Evolutionary conservation across 1,140 invertebrate genomes (phyloP).

Genomic region (Trialeurodes vaporariorum): DNA sequence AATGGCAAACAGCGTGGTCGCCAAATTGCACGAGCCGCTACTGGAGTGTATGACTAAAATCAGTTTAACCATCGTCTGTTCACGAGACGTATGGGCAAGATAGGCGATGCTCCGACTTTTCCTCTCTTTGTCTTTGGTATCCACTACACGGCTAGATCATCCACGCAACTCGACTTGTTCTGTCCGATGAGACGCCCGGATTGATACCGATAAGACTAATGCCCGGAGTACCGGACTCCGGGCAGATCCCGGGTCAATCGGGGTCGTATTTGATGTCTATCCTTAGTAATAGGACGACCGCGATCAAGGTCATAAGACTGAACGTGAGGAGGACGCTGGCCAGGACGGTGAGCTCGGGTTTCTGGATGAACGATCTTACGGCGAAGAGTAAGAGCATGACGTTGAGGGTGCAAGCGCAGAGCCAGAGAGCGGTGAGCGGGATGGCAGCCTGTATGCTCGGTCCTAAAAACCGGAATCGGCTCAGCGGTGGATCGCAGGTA

Average conservation of each 20-base stretch:
- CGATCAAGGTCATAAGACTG: slow-evolving; percentile 17
- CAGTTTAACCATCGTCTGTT: too few relatives aligned
- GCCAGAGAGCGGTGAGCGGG: slow-evolving; percentile 39
- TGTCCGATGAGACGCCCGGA: slow-evolving; percentile 17
- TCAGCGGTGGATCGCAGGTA: slow-evolving; percentile 35
- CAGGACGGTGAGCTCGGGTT: slow-evolving; percentile 18
- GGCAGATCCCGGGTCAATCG: slow-evolving; percentile 22
- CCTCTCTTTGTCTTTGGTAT: too few relatives aligned
- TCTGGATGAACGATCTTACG: slow-evolving; percentile 15
- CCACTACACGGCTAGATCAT: slow-evolving; percentile 17
- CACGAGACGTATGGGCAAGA: too few relatives aligned
- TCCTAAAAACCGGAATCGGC: slow-evolving; percentile 35
- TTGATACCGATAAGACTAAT: slow-evolving; percentile 20
- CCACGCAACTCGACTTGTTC: slow-evolving; percentile 23
- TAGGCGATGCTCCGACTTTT: too few relatives aligned
- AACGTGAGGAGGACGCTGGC: slow-evolving; percentile 19
- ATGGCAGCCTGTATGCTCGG: slow-evolving; percentile 33
- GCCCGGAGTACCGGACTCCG: slow-evolving; percentile 13
- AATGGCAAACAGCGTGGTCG: too few relatives aligned
- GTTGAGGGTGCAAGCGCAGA: slow-evolving; percentile 31
- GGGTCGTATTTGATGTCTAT: slow-evolving; percentile 26
- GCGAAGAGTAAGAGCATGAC: slow-evolving; percentile 17
- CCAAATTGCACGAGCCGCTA: too few relatives aligned
- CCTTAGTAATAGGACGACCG: slow-evolving; percentile 17
- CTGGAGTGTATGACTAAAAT: too few relatives aligned